Evolutionary conservation across 2,113 vertebrate genomes (phyloP), one percentile per base, ranked within the genome.

Genomic region (Eubucco bourcierii): DNA sequence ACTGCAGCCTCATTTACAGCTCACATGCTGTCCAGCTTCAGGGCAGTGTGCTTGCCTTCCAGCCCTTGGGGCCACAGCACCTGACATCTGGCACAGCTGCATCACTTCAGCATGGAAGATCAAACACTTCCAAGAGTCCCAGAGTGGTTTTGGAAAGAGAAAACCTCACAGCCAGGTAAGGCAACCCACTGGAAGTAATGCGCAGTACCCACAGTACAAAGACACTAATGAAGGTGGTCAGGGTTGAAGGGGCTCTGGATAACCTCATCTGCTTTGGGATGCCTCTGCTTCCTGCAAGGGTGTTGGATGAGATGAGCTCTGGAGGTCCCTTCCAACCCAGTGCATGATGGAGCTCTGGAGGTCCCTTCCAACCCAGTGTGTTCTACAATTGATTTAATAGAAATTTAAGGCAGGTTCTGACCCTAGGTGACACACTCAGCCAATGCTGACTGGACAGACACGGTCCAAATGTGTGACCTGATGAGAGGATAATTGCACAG

Each of bases 381-480:
- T 24, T 52, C 50, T 52, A 7, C 6, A 23, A 52, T 13, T 52
- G 24, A 21, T 5, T 27, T 27, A 87, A 64, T 6, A 4, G 7
- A 28, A 50, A 72, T 61, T 64, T 60, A 37, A 70, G 65, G 67
- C 75, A 59, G 17, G 15, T 74, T 73, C 37, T 78, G 74, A 29
- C 21, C 67, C 16, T 1, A 3, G 18, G 11, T n/a, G 47, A 31
- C 41, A 68, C 19, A 61, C 39, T 37, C 50, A 83, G 64, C 34
- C 56, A n/a, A 5, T 0, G 34, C 39, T 28, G 27, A n/a, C 12
- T 0, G 4, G 85, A 19, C 20, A 83, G 75, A 12, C 0, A 4
- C 2, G 21, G 16, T 15, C 9, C 7, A 68, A 74, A 19, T 13
- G 41, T 18, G 3, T 6, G 20, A 59, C 5, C 29, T 39, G 74